Base-by-base conservation (phyloP, 2,797 vertebrate genomes). In the Gambelia wislizenii region DNA sequence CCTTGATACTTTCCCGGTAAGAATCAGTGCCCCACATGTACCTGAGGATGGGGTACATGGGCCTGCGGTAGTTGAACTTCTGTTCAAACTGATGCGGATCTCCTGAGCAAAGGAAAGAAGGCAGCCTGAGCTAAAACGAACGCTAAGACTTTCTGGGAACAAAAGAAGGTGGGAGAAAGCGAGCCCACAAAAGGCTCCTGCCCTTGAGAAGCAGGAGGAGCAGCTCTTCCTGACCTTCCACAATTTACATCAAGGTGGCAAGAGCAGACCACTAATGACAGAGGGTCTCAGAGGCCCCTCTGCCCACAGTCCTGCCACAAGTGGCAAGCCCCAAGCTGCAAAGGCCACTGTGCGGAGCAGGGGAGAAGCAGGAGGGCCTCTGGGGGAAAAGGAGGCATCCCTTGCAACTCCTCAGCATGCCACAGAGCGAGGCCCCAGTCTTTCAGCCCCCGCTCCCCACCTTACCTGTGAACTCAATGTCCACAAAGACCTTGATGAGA, bases 1-100 rank as follows among this genome's bases (percentile, higher is more conserved):
- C 99, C 98, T 99, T 99, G 72, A 99, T 97, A 94, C 98, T 99
- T 84, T 99, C 98, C 93, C 97, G 98, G 92, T 99, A 99, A 39
- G 92, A 96, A 1, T 98, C 98, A 10, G 98, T 98, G 67, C 96
- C 97, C 99, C 99, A 99, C 99, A 99, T 99, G 95, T 99, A 99
- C 93, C 97, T 98, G 84, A 99, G 98, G 94, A 99, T 99, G 70
- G 99, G 98, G 93, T 99, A 99, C 99, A 99, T 99, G 78, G 99
- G 99, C 27, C 99, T 98, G 78, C 99, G 98, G 93, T 99, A 99
- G 97, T 99, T 99, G 95, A 99, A 99, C 96, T 99, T 99, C 96
- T 99, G 99, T 92, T 99, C 99, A 95, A 99, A 99, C 93, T 99
- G 99, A 97, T 99, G 99, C 6, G 99, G 99, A 96, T 99, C 99